Conservation (phyloP, 2,888 invertebrate genomes). For the Laothoe populi region DNA sequence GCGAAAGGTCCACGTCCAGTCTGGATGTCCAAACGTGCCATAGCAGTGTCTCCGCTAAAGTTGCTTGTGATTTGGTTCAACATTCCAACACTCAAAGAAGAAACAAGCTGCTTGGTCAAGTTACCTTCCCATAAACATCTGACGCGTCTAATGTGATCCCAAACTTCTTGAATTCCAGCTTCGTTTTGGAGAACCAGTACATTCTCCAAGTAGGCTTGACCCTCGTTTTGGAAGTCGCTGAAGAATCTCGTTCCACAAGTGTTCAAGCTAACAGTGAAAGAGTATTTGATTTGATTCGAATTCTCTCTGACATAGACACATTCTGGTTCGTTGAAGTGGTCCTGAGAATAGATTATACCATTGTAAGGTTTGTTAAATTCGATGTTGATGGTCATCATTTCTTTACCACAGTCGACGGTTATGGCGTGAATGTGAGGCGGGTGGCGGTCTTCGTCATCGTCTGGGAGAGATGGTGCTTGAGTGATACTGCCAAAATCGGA, state of each 20-base stretch:
- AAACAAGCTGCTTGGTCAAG: slow-evolving; percentile 89
- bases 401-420: slow-evolving; percentile 91
- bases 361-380: slow-evolving; percentile 91
- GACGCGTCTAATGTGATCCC: slow-evolving; percentile 91
- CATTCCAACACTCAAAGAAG: slow-evolving; percentile 91
- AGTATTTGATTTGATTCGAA: slow-evolving; percentile 88
- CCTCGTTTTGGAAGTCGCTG: slow-evolving; percentile 90
- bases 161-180: slow-evolving; percentile 90
- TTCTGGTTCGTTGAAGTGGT: slow-evolving; percentile 87
- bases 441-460: slow-evolving; percentile 87
- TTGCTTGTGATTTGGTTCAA: slow-evolving; percentile 92
- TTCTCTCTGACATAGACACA: slow-evolving; percentile 91
- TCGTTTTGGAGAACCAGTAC: slow-evolving; percentile 91
- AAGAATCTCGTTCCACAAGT: slow-evolving; percentile 92
- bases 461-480: slow-evolving; percentile 39
- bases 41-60: slow-evolving; percentile 93
- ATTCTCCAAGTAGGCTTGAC: slow-evolving; percentile 92
- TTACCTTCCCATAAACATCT: slow-evolving; percentile 93
- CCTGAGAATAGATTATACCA: slow-evolving; percentile 93
- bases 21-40: slow-evolving; percentile 91
- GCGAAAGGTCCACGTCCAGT: slow-evolving; percentile 91
- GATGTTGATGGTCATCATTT: slow-evolving; percentile 92
- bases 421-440: slow-evolving; percentile 91
- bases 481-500: slow-evolving; percentile 31
- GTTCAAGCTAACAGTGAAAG: slow-evolving; percentile 90